These are phyloP conservation scores for Eupristina koningsbergeri DNA, from an alignment of 1,140 invertebrate species.

Conservation along the genomic window DNA sequence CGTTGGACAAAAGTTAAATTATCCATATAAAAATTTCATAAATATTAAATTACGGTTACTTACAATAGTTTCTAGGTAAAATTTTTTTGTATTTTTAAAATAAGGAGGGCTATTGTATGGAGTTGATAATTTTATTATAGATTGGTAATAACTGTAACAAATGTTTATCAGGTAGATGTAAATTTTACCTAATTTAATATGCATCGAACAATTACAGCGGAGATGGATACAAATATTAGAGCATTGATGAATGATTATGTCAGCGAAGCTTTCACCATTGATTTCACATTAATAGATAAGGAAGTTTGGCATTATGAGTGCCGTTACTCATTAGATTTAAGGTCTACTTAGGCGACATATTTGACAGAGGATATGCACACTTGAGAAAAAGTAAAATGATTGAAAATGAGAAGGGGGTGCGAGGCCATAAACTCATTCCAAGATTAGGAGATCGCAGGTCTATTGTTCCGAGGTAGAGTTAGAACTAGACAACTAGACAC, in stretches of 20 bases:
- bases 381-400: slow-evolving; percentile 6
- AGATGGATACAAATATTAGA: no score
- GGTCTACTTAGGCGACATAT: slow-evolving; percentile 11
- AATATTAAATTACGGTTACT: no score
- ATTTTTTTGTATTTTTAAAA: no score
- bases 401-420: slow-evolving; percentile 20
- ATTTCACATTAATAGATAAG: not conserved
- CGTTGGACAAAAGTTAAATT: no score
- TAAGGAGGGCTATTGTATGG: no score
- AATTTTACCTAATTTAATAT: no score
- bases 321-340: not conserved
- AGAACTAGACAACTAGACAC: not conserved
- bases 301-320: not conserved
- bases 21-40: no score
- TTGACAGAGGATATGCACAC: not conserved
- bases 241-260: not conserved
- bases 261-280: not conserved
- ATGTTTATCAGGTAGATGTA: no score
- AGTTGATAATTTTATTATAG: no score
- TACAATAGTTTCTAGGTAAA: no score
- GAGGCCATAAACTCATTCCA: slow-evolving; percentile 22
- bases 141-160: no score
- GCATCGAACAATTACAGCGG: no score
- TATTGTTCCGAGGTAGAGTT: slow-evolving; percentile 25
- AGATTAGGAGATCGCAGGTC: slow-evolving; percentile 36